phyloP scores from a whole-genome alignment of 2,113 vertebrate genomes.

The Poeciliopsis retropinna region DNA sequence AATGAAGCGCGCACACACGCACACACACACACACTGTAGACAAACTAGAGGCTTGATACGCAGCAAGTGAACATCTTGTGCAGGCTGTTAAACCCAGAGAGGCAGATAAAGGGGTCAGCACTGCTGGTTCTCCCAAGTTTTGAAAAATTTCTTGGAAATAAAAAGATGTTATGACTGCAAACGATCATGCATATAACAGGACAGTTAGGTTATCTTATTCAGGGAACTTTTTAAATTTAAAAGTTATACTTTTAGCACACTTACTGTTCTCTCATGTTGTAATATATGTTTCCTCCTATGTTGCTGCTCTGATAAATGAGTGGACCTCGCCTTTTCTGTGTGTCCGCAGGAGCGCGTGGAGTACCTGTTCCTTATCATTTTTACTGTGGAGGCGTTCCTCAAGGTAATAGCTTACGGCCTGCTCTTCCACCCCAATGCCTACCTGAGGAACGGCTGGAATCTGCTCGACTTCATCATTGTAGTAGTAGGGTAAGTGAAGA shows the following conservation, averaged over 20 bases:
- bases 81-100: conserved; percentile 13
- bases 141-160: conserved; percentile 1
- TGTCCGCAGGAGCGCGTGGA: conserved; percentile 94
- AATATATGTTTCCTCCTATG: neutral
- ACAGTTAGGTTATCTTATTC: neutral
- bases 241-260: neutral
- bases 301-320: conserved; percentile 16
- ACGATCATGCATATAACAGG: neutral
- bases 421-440: conserved; percentile 98
- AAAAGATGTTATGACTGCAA: conserved; percentile 1
- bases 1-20: conserved; percentile 19
- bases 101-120: neutral
- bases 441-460: conserved; percentile 99
- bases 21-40: conserved; percentile 1
- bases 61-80: conserved; percentile 23
- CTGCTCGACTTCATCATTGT: conserved; percentile 99
- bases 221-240: neutral
- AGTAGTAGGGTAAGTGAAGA: conserved; percentile 93
- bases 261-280: neutral
- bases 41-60: conserved; percentile 14
- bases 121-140: conserved; percentile 23
- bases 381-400: conserved; percentile 99
- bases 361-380: conserved; percentile 99
- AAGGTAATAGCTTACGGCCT: conserved; percentile 99
- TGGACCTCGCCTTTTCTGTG: conserved; percentile 22